Conservation (phyloP, 2,113 vertebrate genomes). For the Alectura lathami region DNA sequence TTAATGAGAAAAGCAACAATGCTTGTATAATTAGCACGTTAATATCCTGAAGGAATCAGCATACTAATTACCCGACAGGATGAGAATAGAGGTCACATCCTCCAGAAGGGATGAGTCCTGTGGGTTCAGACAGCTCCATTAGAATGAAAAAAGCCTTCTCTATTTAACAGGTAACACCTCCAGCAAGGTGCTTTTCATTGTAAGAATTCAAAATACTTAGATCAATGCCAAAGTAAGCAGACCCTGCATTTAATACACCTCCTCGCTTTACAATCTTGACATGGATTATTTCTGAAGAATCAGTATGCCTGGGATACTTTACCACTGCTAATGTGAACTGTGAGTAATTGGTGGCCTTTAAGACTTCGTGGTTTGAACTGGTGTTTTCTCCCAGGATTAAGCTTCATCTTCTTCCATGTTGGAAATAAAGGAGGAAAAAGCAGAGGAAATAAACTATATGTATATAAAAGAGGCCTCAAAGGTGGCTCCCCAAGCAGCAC, state of each 20-base stretch:
- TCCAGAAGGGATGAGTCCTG: background rate
- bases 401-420: background rate
- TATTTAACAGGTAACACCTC: background rate
- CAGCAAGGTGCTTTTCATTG: background rate
- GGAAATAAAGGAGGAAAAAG: background rate
- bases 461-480: background rate
- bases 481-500: background rate
- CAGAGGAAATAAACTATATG: background rate
- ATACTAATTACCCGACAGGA: background rate
- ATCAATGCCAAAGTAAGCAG: background rate
- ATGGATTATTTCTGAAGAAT: background rate
- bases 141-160: background rate
- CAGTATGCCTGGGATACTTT: background rate
- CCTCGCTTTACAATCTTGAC: background rate
- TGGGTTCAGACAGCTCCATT: background rate
- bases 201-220: background rate
- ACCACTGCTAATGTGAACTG: background rate
- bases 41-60: conserved; percentile 18
- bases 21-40: conserved; percentile 12
- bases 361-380: background rate
- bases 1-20: background rate
- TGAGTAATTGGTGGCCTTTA: conserved; percentile 10
- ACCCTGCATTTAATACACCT: background rate
- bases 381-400: background rate
- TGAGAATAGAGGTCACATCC: background rate